Base-by-base conservation (phyloP, 1,140 invertebrate genomes). In the Tetramorium simillimum region DNA sequence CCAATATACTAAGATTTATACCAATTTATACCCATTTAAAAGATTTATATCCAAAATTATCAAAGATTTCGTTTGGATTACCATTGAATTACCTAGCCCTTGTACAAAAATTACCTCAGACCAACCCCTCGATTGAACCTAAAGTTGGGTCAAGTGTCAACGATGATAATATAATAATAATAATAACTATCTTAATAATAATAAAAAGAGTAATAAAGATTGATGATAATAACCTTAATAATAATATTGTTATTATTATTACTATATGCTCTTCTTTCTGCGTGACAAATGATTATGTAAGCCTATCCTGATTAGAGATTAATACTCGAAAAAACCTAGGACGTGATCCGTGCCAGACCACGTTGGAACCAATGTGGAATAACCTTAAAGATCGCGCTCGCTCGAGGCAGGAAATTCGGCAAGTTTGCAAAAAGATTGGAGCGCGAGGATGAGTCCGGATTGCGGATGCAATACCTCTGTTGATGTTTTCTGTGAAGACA, bases 401-500 rank as follows among this genome's bases (percentile, higher is more conserved):
- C 73, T 77, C 28, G 9, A 9, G 33, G 33, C 33, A 33, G 33
- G 21, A 51, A 0, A 53, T 10, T 33, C 40, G 53, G 49, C 3
- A 28, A 16, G 51, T 67, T 28, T 16, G 14, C 18, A 3, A 84
- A 16, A 12, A 62, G 14, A 51, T 62, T 51, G 1, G 3, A 24
- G n/a, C 16, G 14, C 2, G 18, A 46, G 2, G 10, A 67, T 3
- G 37, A 33, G 24, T 76, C 5, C 12, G 46, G 2, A n/a, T 51
- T 6, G 24, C 1, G 2, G 0, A 67, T 14, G 28, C 69, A 67
- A 56, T 95, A 97, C 96, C 96, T 97, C 91, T 96, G 96, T 70
- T 95, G 93, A 93, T 96, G 94, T 95, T 96, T 96, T 94, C 96
- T 96, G 94, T 96, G 96, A 86, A 95, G 93, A 93, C 96, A 96